phyloP scores from a whole-genome alignment of 2,888 invertebrate species.

The Brachypalpus laphriformis region DNA sequence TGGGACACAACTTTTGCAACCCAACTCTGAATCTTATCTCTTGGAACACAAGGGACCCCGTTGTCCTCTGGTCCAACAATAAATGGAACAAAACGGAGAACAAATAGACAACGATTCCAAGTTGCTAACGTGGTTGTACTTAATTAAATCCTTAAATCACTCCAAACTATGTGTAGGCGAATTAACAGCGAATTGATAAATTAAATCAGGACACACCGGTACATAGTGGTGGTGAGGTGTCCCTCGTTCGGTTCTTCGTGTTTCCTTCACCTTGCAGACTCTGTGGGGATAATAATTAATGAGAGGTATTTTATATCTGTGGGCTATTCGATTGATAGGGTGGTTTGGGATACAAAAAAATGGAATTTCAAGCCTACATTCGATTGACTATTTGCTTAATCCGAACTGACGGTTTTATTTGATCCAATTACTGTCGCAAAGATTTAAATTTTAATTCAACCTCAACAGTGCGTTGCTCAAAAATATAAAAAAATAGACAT shows the following conservation, averaged over 20 bases:
- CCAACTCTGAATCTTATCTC: constrained; percentile 56
- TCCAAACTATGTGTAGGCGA: constrained; percentile 29
- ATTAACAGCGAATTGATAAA: constrained; percentile 65
- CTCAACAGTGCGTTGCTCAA: not conserved
- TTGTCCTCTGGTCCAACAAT: constrained; percentile 33
- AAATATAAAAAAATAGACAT: not conserved
- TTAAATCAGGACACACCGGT: constrained; percentile 59
- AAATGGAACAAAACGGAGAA: constrained; percentile 38
- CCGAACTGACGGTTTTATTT: not conserved
- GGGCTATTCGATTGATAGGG: constrained; percentile 23
- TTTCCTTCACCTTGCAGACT: constrained; percentile 7
- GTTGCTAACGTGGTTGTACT: constrained; percentile 61
- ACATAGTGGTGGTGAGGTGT: constrained; percentile 8
- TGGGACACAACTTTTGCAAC: constrained; percentile 34
- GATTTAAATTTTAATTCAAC: constrained; percentile 13
- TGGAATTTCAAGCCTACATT: no score
- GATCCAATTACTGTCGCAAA: constrained; percentile 6
- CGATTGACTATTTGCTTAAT: not conserved
- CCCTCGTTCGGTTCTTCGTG: not conserved
- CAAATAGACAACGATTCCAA: constrained; percentile 39
- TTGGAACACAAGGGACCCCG: constrained; percentile 19
- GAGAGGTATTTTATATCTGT: constrained; percentile 10
- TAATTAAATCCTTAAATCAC: constrained; percentile 74
- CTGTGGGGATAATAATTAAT: constrained; percentile 48
- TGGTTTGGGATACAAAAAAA: not conserved